Percentiles rank a stretch among this genome's conserved stretches.
Evolutionary conservation across 1,140 invertebrate species (phyloP).

Genomic region (Cyrtorhinus lividipennis): DNA sequence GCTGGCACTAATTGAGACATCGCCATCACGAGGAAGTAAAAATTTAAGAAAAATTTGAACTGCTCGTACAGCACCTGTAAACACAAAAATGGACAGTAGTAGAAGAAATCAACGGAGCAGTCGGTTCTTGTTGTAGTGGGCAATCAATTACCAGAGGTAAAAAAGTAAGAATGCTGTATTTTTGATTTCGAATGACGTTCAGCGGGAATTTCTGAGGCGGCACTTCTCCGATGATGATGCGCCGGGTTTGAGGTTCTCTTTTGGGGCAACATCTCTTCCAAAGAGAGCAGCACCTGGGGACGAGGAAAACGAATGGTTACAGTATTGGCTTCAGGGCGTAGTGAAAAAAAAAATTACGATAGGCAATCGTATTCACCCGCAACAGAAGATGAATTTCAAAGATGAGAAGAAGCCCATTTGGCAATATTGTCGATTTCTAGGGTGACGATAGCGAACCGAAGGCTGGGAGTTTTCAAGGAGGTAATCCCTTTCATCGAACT

Average conservation of each 20-base stretch:
- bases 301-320: too few relatives aligned
- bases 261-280: conserved; percentile 52
- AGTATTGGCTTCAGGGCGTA: too few relatives aligned
- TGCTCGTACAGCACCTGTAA: conserved; percentile 73
- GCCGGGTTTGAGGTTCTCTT: conserved; percentile 45
- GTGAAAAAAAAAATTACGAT: neutral
- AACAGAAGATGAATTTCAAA: neutral
- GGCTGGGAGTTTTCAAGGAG: neutral
- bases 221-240: conserved; percentile 45
- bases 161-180: conserved; percentile 97
- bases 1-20: conserved; percentile 94
- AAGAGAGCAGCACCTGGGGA: conserved; percentile 38
- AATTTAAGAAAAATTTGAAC: conserved; percentile 97
- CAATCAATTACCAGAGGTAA: conserved; percentile 77
- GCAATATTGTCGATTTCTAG: neutral
- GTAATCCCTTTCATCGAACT: neutral
- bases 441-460: neutral
- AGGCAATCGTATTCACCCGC: neutral
- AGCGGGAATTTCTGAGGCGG: conserved; percentile 66
- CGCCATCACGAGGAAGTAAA: conserved; percentile 98
- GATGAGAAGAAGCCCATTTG: neutral
- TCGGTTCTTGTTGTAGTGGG: too few relatives aligned
- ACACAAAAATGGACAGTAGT: neutral
- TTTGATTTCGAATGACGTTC: conserved; percentile 97
- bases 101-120: too few relatives aligned